phyloP scores from a whole-genome alignment of 2,888 invertebrate genomes.

The Phaedon cochleariae region DNA sequence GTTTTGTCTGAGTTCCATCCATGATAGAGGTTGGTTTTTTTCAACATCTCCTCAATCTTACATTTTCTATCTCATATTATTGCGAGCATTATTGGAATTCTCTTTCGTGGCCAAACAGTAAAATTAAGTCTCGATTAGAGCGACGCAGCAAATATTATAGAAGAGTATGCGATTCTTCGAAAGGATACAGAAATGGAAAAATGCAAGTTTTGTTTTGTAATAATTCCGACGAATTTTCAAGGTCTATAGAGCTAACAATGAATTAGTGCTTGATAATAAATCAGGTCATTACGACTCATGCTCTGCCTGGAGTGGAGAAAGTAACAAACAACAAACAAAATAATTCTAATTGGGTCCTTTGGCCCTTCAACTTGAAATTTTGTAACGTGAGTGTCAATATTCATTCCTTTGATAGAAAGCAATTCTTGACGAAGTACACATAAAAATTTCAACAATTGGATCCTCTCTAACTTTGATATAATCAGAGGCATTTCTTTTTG shows the following conservation, averaged over 20 bases:
- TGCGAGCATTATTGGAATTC: too few species aligned
- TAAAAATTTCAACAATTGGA: too few species aligned
- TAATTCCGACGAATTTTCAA: neutral
- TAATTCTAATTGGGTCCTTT: slow-evolving; percentile 51
- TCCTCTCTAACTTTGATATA: too few species aligned
- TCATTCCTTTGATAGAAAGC: too few species aligned
- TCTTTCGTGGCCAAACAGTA: too few species aligned
- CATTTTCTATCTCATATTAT: too few species aligned
- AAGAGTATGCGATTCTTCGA: neutral
- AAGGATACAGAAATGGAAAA: neutral
- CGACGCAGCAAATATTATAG: neutral
- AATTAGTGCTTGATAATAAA: slow-evolving; percentile 55
- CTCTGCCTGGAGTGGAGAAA: slow-evolving; percentile 43
- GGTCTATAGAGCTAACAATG: slow-evolving; percentile 46
- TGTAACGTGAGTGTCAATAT: too few species aligned
- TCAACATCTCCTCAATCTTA: too few species aligned
- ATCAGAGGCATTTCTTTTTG: too few species aligned
- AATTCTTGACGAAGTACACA: too few species aligned
- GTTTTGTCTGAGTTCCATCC: too few species aligned
- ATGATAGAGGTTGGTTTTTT: too few species aligned
- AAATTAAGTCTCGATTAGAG: neutral
- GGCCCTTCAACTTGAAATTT: slow-evolving; percentile 50
- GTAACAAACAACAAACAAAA: slow-evolving; percentile 51
- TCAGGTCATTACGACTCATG: slow-evolving; percentile 52
- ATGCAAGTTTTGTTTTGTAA: neutral